A percentile compares a stretch with the other conserved stretches of the same genome.
phyloP scores from a whole-genome alignment of 2,797 vertebrate genomes.

The Callimico goeldii region DNA sequence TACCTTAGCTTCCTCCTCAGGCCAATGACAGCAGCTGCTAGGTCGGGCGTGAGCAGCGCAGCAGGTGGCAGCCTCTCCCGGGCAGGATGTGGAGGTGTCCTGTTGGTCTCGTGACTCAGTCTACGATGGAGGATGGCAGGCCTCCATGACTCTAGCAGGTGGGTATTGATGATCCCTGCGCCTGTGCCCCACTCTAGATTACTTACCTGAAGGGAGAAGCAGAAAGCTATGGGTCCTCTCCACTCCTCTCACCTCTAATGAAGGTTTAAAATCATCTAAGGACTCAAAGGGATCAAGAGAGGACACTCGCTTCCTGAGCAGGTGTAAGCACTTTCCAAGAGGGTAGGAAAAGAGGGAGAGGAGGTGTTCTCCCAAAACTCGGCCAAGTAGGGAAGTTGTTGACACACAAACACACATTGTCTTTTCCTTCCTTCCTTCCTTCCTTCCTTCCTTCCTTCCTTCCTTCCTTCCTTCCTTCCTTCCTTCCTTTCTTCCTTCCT shows the following conservation, averaged over 20 bases:
- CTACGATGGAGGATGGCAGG: background rate
- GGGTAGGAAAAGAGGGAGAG: background rate
- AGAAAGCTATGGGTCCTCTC: background rate
- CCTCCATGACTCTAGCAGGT: background rate
- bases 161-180: background rate
- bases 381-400: background rate
- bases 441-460: too few relatives aligned
- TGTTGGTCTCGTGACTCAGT: background rate
- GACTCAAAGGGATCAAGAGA: background rate
- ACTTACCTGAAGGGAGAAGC: background rate
- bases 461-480: too few relatives aligned
- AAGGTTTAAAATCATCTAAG: background rate
- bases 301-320: background rate
- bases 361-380: background rate
- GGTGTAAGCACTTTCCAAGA: background rate
- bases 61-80: background rate
- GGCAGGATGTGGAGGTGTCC: too few relatives aligned
- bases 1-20: background rate
- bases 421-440: too few relatives aligned
- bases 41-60: too few relatives aligned
- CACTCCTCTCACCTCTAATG: background rate
- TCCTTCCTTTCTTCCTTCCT: too few relatives aligned
- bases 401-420: background rate
- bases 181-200: background rate
- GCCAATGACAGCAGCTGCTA: background rate